These are phyloP conservation scores for Apodemia hepburni DNA, from an alignment of 2,888 invertebrate species.

Conservation along the genomic window DNA sequence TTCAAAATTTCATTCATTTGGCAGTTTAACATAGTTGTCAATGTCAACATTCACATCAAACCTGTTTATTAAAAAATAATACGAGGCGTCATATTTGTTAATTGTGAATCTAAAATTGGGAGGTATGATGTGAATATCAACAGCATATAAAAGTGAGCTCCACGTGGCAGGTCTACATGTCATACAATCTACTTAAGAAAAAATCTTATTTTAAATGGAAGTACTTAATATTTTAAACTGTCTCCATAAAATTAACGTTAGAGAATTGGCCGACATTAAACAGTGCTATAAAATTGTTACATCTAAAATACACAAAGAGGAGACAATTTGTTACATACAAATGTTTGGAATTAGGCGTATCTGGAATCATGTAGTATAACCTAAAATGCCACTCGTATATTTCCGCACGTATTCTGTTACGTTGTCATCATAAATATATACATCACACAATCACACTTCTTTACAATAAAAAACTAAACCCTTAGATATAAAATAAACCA, in stretches of 20 bases:
- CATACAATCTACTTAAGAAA: slow-evolving; percentile 68
- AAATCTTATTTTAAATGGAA: slow-evolving; percentile 76
- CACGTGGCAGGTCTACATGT: slow-evolving; percentile 57
- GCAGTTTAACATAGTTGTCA: slow-evolving; percentile 68
- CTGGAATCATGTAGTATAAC: slow-evolving; percentile 5
- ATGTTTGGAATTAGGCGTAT: slow-evolving; percentile 10
- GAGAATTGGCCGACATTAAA: slow-evolving; percentile 70
- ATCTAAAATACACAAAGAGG: slow-evolving; percentile 39
- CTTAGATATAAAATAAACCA: slow-evolving; percentile 74
- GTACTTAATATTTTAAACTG: slow-evolving; percentile 69
- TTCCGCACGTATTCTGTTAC: slow-evolving; percentile 17
- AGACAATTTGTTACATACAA: slow-evolving; percentile 11
- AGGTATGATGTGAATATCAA: slow-evolving; percentile 64
- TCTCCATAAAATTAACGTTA: slow-evolving; percentile 48
- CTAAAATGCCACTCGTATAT: slow-evolving; percentile 13
- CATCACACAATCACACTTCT: slow-evolving; percentile 74
- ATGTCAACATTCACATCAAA: slow-evolving; percentile 67
- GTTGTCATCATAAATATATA: slow-evolving; percentile 57
- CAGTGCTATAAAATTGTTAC: slow-evolving; percentile 64
- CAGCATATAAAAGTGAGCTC: slow-evolving; percentile 52
- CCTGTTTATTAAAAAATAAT: slow-evolving; percentile 46
- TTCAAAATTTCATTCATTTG: slow-evolving; percentile 54
- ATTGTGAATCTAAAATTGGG: slow-evolving; percentile 35
- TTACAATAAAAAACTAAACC: slow-evolving; percentile 73
- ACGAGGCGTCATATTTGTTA: slow-evolving; percentile 26